Base-by-base conservation (phyloP, 2,888 invertebrate genomes). In the Macrosiphum euphorbiae region DNA sequence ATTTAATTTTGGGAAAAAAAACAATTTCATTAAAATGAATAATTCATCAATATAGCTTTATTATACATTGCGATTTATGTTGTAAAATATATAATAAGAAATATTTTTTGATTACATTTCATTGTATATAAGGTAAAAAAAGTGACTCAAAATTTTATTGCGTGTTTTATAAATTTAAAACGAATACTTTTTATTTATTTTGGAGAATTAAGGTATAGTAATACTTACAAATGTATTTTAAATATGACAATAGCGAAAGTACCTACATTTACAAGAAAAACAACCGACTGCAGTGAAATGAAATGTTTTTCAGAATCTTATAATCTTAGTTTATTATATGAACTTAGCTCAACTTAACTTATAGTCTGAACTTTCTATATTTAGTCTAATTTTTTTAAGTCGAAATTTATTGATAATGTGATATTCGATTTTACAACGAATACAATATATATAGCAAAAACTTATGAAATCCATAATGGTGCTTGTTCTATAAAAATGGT, bases 401-500 rank as follows among this genome's bases (percentile, higher is more conserved):
- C 35, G 4, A 85, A 85, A 85, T 28, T 26, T 86, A 86, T 86
- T 44, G 86, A 86, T 50, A 41, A 8, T 58, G 8, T 44, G 44
- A 89, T 89, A 89, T 89, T 89, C 58, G 28, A 58, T 44, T 89
- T 89, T 44, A 89, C 20, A 85, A 41, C 41, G 44, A 61, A 35
- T 78, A 78, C 78, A 55, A 55, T 55, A 55, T 55, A 35, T 35
- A 58, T 28, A 41, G 67, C 10, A 47, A 67, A 67, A 90, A 90
- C 90, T 47, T 88, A 52, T 44, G 16, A 47, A 61, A n/a, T 47
- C 47, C 67, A 90, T 67, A 89, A 61, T 13, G 58, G 44, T 28
- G 58, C 89, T 41, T 35, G 58, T 28, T 89, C 58, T 58, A 61
- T 44, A 78, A 84, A 50, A 78, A 90, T 78, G 52, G 35, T 50